Base-by-base conservation (phyloP, 1,140 invertebrate genomes). In the Campodea augens region DNA sequence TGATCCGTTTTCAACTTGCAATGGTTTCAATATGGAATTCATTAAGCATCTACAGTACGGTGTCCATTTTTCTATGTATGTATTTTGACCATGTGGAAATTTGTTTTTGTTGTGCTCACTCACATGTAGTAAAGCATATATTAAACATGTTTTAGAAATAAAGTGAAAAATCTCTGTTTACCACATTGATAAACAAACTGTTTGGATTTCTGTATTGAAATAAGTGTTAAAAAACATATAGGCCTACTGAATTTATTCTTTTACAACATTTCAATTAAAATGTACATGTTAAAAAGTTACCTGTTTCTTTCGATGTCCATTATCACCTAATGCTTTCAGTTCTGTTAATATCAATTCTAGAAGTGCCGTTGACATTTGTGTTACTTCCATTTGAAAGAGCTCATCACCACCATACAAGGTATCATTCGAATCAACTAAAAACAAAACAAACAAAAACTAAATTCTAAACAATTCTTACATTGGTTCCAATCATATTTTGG, bases 391-490 rank as follows among this genome's bases (percentile, higher is more conserved):
- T 10, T 91, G 64, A 61, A 88, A 95, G 61, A 89, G 83, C 22
- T 74, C 70, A 66, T 93, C 87, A 32, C 75, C 74, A 1, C 88
- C 89, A 61, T 95, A 95, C n/a, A 96, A 62, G 40, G 75, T 71
- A 60, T 96, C 89, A 61, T 96, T 96, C 1, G 89, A 89, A 58
- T 93, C 79, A 42, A 95, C 85, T 87, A 63, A 50, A 66, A 70
- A 56, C 47, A 47, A 51, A 37, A 53, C 40, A 46, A 46, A 43
- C 15, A 38, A 20, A 13, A 38, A 45, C 18, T 23, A 32, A 10
- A n/a, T 19, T 5, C 24, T 13, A 51, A 48, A 38, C 29, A 44
- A 21, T n/a, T n/a, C n/a, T n/a, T n/a, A n/a, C n/a, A n/a, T n/a
- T n/a, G n/a, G n/a, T n/a, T n/a, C n/a, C n/a, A n/a, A n/a, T n/a